A percentile compares a stretch with the other conserved stretches of the same genome.
Conservation (phyloP, 2,888 invertebrate genomes). For the Drosophila lutescens region DNA sequence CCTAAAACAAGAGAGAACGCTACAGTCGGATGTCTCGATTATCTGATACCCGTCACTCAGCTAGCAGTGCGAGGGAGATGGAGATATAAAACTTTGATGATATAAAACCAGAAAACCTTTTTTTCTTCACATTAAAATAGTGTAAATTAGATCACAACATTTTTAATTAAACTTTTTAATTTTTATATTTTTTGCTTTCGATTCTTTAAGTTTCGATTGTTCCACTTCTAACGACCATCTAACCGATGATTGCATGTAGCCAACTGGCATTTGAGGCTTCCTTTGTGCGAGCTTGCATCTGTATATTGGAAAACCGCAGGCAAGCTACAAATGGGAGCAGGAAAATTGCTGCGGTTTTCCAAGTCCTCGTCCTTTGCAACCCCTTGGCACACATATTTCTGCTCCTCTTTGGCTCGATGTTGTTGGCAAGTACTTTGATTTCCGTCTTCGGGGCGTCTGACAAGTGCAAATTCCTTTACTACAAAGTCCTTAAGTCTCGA, state of each 20-base stretch:
- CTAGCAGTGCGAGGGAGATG: too few species aligned
- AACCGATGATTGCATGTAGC: neutral
- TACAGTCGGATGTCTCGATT: too few species aligned
- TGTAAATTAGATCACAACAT: too few species aligned
- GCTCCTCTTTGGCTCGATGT: slow-evolving; percentile 12
- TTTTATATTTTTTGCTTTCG: too few species aligned
- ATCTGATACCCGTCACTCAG: too few species aligned
- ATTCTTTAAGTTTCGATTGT: too few species aligned
- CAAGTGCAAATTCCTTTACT: slow-evolving; percentile 32
- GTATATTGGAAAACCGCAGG: slow-evolving; percentile 19
- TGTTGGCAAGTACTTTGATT: slow-evolving; percentile 36
- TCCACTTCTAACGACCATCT: too few species aligned
- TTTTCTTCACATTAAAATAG: too few species aligned
- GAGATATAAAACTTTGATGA: too few species aligned
- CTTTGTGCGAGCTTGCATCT: slow-evolving; percentile 27
- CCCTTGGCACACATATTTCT: neutral
- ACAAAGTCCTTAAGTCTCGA: slow-evolving; percentile 24
- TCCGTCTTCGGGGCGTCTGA: slow-evolving; percentile 31
- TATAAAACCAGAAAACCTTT: too few species aligned
- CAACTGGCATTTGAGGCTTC: slow-evolving; percentile 17
- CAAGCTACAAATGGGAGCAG: slow-evolving; percentile 33
- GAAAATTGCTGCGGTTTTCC: slow-evolving; percentile 27
- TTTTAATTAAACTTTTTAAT: too few species aligned
- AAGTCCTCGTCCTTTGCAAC: neutral
- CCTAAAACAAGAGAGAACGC: too few species aligned